Conservation (phyloP, 2,888 invertebrate species). For the Drosophila helvetica region DNA sequence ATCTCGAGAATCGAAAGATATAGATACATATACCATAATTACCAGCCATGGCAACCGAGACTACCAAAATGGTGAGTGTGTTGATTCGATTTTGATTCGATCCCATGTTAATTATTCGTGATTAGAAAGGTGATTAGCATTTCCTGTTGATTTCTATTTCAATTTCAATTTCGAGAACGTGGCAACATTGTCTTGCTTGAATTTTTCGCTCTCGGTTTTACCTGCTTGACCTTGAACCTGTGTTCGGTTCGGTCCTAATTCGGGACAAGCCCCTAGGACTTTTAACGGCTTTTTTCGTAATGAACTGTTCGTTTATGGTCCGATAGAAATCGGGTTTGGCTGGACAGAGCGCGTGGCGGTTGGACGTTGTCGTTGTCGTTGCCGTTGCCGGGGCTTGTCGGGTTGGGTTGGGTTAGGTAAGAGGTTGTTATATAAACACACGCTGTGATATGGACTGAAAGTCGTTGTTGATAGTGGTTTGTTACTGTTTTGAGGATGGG, state of each 20-base stretch:
- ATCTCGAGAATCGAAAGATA: conserved; percentile 14
- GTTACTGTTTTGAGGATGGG: not conserved
- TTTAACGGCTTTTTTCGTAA: conserved; percentile 16
- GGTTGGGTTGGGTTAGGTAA: conserved; percentile 29
- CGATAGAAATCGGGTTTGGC: conserved; percentile 18
- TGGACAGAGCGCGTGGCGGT: conserved; percentile 32
- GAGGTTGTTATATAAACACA: conserved; percentile 33
- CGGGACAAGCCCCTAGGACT: conserved; percentile 34
- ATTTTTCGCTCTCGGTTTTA: conserved; percentile 5
- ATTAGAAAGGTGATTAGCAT: conserved; percentile 25
- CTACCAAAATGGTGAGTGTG: conserved; percentile 71
- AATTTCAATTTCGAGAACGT: conserved; percentile 24
- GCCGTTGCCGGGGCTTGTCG: no score
- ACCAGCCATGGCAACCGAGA: conserved; percentile 66
- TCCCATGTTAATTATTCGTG: conserved; percentile 25
- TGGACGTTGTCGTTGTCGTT: no score
- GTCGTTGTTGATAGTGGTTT: not conserved
- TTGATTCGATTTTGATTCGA: conserved; percentile 5
- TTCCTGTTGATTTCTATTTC: conserved; percentile 14
- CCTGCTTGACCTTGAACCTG: conserved; percentile 36
- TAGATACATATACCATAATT: conserved; percentile 1
- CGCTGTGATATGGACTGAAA: conserved; percentile 9
- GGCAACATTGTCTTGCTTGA: conserved; percentile 17
- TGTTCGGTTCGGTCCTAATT: conserved; percentile 17
- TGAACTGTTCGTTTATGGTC: conserved; percentile 7